These are phyloP conservation scores for Amazona guildingii DNA, from an alignment of 2,113 vertebrate species.

Conservation along the genomic window DNA sequence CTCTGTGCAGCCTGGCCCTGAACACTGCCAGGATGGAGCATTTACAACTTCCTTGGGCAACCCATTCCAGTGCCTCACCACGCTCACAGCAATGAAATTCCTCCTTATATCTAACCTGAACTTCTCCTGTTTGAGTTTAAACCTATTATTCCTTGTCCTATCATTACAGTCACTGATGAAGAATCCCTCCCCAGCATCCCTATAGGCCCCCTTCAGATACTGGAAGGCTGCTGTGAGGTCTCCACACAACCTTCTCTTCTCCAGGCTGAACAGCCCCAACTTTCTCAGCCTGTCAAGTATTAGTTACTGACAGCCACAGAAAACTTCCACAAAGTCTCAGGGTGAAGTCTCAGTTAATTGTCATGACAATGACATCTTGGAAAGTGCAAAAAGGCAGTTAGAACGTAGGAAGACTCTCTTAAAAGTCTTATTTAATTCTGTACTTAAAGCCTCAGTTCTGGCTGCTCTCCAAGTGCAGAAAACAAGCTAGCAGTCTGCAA, in stretches of 20 bases:
- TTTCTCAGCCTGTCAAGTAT: background rate
- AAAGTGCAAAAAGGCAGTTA: constrained; percentile 20
- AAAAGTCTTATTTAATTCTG: constrained; percentile 32
- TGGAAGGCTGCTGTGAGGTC: background rate
- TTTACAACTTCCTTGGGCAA: background rate
- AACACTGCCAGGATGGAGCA: background rate
- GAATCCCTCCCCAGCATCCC: background rate
- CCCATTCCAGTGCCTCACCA: background rate
- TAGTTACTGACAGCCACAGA: background rate
- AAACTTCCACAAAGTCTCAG: background rate
- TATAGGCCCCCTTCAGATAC: background rate
- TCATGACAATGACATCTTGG: constrained; percentile 25
- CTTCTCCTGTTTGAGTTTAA: background rate
- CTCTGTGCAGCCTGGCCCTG: too few relatives aligned
- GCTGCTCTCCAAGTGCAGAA: background rate
- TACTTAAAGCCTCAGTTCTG: background rate
- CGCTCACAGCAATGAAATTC: background rate
- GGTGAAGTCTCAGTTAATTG: background rate
- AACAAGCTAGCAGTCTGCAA: constrained; percentile 7
- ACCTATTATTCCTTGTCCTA: background rate
- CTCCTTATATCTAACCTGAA: background rate
- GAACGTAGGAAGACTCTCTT: background rate
- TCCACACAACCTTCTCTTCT: background rate
- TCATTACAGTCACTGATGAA: background rate
- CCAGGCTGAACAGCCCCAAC: background rate